phyloP scores from a whole-genome alignment of 2,888 invertebrate genomes.

The Apoda limacodes region DNA sequence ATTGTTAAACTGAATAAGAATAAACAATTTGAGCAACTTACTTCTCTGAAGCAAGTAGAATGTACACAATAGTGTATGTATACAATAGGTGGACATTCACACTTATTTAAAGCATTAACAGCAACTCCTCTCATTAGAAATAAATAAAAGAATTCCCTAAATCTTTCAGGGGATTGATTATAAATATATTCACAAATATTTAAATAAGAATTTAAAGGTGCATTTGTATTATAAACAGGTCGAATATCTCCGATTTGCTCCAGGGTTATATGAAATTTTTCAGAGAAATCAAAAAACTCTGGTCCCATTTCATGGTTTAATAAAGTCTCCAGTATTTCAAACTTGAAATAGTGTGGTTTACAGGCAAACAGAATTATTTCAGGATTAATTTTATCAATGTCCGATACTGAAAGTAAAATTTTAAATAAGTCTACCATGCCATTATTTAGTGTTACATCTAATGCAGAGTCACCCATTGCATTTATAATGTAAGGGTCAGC shows the following conservation, averaged over 20 bases:
- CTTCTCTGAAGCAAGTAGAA: constrained; percentile 40
- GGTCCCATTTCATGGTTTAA: constrained; percentile 47
- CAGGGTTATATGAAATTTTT: constrained; percentile 34
- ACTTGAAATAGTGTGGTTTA: constrained; percentile 53
- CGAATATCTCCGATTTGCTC: constrained; percentile 34
- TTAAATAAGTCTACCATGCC: constrained; percentile 37
- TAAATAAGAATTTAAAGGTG: constrained; percentile 50
- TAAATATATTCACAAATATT: constrained; percentile 57
- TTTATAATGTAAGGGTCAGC: constrained; percentile 52
- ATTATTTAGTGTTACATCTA: constrained; percentile 42
- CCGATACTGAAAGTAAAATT: constrained; percentile 37
- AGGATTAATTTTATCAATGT: constrained; percentile 33
- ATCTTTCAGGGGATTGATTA: constrained; percentile 37
- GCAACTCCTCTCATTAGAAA: constrained; percentile 48
- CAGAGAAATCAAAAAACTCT: constrained; percentile 46
- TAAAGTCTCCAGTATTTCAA: constrained; percentile 46
- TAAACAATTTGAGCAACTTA: too few relatives aligned
- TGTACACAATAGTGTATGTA: constrained; percentile 48
- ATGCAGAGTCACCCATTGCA: constrained; percentile 34
- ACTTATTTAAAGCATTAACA: constrained; percentile 41
- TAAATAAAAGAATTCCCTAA: constrained; percentile 45
- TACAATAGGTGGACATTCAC: constrained; percentile 58
- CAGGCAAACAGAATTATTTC: constrained; percentile 47
- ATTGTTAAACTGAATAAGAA: too few relatives aligned
- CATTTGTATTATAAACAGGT: constrained; percentile 37